Evolutionary conservation across 1,140 invertebrate genomes (phyloP).

Genomic region (Penaeus vannamei): DNA sequence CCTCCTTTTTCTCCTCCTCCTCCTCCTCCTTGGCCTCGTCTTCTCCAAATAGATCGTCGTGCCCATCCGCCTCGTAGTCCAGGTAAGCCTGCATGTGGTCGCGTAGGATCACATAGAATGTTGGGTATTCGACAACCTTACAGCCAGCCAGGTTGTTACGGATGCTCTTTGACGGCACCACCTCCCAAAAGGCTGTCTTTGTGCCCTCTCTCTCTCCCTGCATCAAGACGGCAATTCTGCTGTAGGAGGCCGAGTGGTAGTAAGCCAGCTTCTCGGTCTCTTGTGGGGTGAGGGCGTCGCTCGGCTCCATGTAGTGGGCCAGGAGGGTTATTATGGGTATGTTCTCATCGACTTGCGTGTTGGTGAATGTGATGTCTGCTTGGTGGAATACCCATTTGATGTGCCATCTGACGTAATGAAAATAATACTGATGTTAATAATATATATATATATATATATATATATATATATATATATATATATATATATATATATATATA

Average conservation of each 20-base stretch:
- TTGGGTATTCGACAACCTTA: conserved; percentile 46
- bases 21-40: conserved; percentile 17
- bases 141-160: conserved; percentile 45
- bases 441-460: neutral
- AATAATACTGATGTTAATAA: neutral
- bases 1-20: neutral
- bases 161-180: conserved; percentile 34
- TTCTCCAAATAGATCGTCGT: conserved; percentile 44
- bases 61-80: conserved; percentile 43
- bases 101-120: conserved; percentile 47
- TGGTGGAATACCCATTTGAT: conserved; percentile 59
- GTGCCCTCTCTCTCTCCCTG: conserved; percentile 4
- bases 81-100: conserved; percentile 51
- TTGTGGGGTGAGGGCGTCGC: conserved; percentile 34
- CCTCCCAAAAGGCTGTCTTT: conserved; percentile 27
- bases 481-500: no score
- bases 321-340: conserved; percentile 40
- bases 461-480: neutral
- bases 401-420: conserved; percentile 50
- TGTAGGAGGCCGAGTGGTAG: conserved; percentile 60
- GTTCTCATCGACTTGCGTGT: conserved; percentile 56
- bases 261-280: conserved; percentile 57
- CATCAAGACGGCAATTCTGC: conserved; percentile 41
- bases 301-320: conserved; percentile 46
- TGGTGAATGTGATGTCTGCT: conserved; percentile 43